Evolutionary conservation across 2,797 vertebrate species (phyloP).

Genomic region (Orestias chungarensis): DNA sequence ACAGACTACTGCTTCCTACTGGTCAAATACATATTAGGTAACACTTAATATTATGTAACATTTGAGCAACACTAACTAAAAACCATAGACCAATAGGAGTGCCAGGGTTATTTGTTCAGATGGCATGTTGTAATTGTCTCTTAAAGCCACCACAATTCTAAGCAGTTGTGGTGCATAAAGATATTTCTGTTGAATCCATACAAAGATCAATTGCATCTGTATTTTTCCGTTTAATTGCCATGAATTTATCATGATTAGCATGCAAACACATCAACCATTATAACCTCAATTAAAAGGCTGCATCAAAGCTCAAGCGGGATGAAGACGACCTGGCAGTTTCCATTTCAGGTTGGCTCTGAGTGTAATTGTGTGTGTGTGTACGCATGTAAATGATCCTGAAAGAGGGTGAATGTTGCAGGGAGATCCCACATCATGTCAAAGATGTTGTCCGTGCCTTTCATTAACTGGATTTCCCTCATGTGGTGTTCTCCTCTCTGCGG

Average conservation of each 20-base stretch:
- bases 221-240: conserved; percentile 1
- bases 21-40: background rate
- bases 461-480: conserved; percentile 33
- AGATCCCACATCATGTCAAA: conserved; percentile 50
- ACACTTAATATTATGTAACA: background rate
- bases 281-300: conserved; percentile 37
- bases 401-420: conserved; percentile 49
- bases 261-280: background rate
- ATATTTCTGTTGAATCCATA: no score
- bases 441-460: conserved; percentile 46
- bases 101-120: background rate
- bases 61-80: background rate
- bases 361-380: conserved; percentile 21
- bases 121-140: background rate
- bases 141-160: background rate
- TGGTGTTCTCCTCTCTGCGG: conserved; percentile 13
- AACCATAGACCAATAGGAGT: background rate
- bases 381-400: conserved; percentile 39
- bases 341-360: conserved; percentile 31
- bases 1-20: background rate
- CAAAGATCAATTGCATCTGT: background rate
- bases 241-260: conserved; percentile 13
- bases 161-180: no score
- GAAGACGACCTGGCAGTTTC: conserved; percentile 29
- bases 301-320: conserved; percentile 28